These are phyloP conservation scores for Apostichopus californicus DNA, from an alignment of 35 echinoderm and acorn worm species.

Conservation along the genomic window DNA sequence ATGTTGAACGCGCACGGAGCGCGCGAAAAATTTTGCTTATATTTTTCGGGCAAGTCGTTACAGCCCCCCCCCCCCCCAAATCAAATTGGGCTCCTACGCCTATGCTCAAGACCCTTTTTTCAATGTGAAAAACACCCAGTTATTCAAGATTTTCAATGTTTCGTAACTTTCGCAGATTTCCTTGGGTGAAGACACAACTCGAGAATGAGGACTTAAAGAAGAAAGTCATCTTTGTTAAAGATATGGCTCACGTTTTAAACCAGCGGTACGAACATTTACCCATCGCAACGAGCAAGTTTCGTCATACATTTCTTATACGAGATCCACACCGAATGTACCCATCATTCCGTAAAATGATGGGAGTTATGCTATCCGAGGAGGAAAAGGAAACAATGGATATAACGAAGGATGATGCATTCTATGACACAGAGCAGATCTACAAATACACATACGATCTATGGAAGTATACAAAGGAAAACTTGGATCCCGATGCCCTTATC, in stretches of 20 bases:
- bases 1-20: too few species aligned
- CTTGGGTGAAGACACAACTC: conserved; percentile 63
- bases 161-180: conserved; percentile 13
- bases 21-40: too few species aligned
- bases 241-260: conserved; percentile 65
- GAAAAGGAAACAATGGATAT: neutral
- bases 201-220: conserved; percentile 10
- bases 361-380: neutral
- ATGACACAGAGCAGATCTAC: conserved; percentile 14
- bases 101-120: too few species aligned
- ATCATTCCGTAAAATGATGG: conserved; percentile 43
- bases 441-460: conserved; percentile 62
- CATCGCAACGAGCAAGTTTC: conserved; percentile 3
- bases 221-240: conserved; percentile 57
- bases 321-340: conserved; percentile 54
- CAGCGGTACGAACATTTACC: conserved; percentile 12
- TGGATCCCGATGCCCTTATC: conserved; percentile 46
- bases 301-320: conserved; percentile 66
- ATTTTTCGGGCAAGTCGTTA: too few species aligned
- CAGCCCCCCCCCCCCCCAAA: too few species aligned
- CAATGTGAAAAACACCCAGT: neutral
- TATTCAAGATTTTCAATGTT: neutral
- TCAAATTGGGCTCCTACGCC: too few species aligned
- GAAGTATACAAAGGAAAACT: conserved; percentile 43
- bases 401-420: neutral